Base-by-base conservation (phyloP, 2,888 invertebrate genomes). In the Scaptomyza parva region DNA sequence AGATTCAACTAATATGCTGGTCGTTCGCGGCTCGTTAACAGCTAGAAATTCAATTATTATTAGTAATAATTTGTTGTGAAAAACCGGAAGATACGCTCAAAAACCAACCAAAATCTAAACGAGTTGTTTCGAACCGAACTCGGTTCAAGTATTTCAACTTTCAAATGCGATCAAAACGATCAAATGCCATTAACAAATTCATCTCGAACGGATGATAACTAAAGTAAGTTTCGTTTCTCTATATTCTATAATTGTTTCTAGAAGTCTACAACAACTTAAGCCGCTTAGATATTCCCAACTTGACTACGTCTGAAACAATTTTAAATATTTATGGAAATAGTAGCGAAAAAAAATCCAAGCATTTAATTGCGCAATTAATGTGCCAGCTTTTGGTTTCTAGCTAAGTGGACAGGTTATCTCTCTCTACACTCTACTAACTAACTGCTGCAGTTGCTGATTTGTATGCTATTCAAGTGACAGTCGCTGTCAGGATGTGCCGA, bases 141-240 rank as follows among this genome's bases (percentile, higher is more conserved):
- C 44, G 35, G 59, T 74, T 88, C 88, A 86, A 86, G 89, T 88
- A 83, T 86, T 88, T 89, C 86, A 88, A 89, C 86, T 86, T 89
- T 86, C 88, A 80, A 88, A 84, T 77, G 70, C 47, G 62, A 61
- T 54, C 70, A 62, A 53, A 65, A 45, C 48, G 52, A 78, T 63
- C 52, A 55, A 76, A 76, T 78, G 65, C 61, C 75, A 78, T 82
- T 64, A 78, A 44, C 62, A 65, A 65, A 60, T 78, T 44, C 64
- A 65, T 62, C 65, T 69, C 53, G 45, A 58, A 61, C 75, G n/a
- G n/a, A n/a, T 65, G 63, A 67, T 81, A 75, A 77, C 70, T 84
- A 76, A 74, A 30, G 43, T 37, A 39, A 55, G 52, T 26, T 58
- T 9, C 20, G 39, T 45, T 50, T 24, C 33, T 50, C 5, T 26